Base-by-base conservation (phyloP, 2,888 invertebrate species). In the Xanthorhoe spadicearia region DNA sequence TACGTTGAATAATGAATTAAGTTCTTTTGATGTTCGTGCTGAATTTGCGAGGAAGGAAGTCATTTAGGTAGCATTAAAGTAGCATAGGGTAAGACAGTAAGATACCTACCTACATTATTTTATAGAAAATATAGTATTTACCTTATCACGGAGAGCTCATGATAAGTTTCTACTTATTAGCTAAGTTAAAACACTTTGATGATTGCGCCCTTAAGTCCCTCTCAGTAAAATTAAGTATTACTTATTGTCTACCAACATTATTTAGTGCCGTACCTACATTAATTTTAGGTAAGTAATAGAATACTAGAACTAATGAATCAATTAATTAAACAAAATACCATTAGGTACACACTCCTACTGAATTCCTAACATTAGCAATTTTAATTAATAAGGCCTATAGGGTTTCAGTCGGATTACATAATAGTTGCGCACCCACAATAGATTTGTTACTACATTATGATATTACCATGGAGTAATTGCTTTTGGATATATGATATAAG, bases 11-110 rank as follows among this genome's bases (percentile, higher is more conserved):
- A 58, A 35, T 32, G 63, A 60, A 53, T 19, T 32, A 54, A 32
- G n/a, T 43, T 23, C 17, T 46, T 48, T 7, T 32, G 32, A 32
- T 32, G 7, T 57, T 48, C 15, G 48, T 15, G 13, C 3, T 4
- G 17, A 15, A 7, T 51, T 28, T 56, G 35, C 57, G 28, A 46
- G 60, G 60, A 60, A 60, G 52, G 19, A 63, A 35, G 56, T n/a
- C 49, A 55, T 46, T 57, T 32, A 32, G 32, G 32, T 32, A 32
- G 32, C 32, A 32, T 32, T 1, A 7, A 38, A 10, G 35, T 38
- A 38, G 35, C 35, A 38, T 3, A 23, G 23, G 23, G 23, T 23
- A 23, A 23, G 23, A 3, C 1, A 23, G 23, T 23, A 23, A 23
- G 23, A 23, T 23, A 23, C 23, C 4, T 23, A 23, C 23, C 23